A percentile compares a stretch with the other conserved stretches of the same genome.
Conservation (phyloP, 2,888 invertebrate species). For the Drosophila subsilvestris region DNA sequence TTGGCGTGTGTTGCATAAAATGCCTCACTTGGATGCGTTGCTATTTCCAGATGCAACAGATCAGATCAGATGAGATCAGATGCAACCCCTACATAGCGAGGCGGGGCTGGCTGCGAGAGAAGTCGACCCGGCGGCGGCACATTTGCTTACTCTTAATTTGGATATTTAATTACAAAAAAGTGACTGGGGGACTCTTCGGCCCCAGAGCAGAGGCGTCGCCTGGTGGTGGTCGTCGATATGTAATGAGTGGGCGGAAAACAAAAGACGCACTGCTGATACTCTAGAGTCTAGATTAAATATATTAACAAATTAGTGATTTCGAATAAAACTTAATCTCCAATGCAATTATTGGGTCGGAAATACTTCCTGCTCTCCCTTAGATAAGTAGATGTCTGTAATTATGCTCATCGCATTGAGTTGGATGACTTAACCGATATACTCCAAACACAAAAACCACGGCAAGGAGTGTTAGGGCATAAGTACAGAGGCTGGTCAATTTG, state of each 20-base stretch:
- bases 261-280: slow-evolving; percentile 4
- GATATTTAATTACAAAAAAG: slow-evolving; percentile 60
- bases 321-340: no score
- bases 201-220: slow-evolving; percentile 7
- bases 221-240: slow-evolving; percentile 45
- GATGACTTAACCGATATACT: slow-evolving; percentile 3
- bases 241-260: not conserved
- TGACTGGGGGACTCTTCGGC: slow-evolving; percentile 18
- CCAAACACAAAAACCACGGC: not conserved
- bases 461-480: slow-evolving; percentile 31
- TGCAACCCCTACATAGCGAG: slow-evolving; percentile 73
- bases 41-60: slow-evolving; percentile 58
- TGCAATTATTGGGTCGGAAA: no score
- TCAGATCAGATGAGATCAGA: slow-evolving; percentile 41
- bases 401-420: not conserved
- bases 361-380: not conserved
- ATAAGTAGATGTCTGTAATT: no score
- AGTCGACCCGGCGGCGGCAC: slow-evolving; percentile 29
- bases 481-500: slow-evolving; percentile 58
- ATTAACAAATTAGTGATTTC: no score
- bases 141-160: slow-evolving; percentile 65
- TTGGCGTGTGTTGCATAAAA: slow-evolving; percentile 78
- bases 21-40: slow-evolving; percentile 70
- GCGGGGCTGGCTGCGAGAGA: slow-evolving; percentile 19
- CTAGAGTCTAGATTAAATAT: no score